phyloP scores from a whole-genome alignment of 2,113 vertebrate species.

The Alces alces region DNA sequence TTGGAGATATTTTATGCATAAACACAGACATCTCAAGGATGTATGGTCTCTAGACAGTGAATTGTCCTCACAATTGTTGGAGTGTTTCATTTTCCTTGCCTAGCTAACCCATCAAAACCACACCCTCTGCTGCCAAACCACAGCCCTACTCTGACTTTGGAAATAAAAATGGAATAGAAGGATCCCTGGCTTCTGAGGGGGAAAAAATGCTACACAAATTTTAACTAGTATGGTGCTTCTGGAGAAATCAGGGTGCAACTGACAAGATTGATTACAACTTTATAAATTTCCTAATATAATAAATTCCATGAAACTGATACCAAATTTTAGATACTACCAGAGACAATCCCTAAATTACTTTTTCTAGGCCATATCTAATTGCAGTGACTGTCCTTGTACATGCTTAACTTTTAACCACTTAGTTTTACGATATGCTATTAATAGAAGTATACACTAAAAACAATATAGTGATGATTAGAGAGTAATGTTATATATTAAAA shows the following conservation, averaged over 20 bases:
- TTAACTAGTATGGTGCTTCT: neutral
- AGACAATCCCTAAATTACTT: neutral
- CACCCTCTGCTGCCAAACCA: constrained; percentile 68
- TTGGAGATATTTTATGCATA: constrained; percentile 43
- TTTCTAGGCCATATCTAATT: neutral
- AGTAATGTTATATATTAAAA: neutral
- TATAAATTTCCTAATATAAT: neutral
- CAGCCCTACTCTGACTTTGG: constrained; percentile 51
- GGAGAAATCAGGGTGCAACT: neutral
- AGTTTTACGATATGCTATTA: neutral
- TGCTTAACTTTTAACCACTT: neutral
- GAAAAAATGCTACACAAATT: neutral
- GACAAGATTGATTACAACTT: neutral
- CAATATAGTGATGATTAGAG: neutral
- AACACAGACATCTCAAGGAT: constrained; percentile 34
- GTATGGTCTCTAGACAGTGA: constrained; percentile 42
- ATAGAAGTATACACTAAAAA: neutral
- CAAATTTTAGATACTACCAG: neutral
- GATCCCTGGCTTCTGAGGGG: neutral
- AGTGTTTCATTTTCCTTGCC: constrained; percentile 41
- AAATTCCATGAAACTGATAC: neutral
- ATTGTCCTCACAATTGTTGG: constrained; percentile 40
- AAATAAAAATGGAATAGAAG: constrained; percentile 58
- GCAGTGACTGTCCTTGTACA: neutral
- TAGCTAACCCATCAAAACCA: constrained; percentile 53